Base-by-base conservation (phyloP, 1,140 invertebrate species). In the Neocloeon triangulifer region DNA sequence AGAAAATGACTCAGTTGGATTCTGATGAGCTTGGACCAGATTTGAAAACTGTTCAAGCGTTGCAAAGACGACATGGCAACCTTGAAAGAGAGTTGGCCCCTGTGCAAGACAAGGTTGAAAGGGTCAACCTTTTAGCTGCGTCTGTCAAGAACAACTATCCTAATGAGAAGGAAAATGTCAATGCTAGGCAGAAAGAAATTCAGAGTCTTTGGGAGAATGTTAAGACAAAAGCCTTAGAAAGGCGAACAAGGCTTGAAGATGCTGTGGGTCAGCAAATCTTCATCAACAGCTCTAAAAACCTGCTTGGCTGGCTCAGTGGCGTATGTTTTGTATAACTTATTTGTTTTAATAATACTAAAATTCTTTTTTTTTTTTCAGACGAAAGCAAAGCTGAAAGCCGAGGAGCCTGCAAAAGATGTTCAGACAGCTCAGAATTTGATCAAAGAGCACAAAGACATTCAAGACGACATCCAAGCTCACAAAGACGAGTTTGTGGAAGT, bases 191-290 rank as follows among this genome's bases (percentile, higher is more conserved):
- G 52, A 66, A 70, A 39, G 80, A 95, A 51, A 72, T 97, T 16
- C 66, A 76, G 39, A 64, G 72, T 35, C 59, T 91, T 40, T 96
- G 91, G 88, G 67, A 75, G 35, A 66, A 80, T 46, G 74, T 95
- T 2, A 59, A 79, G 50, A 69, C 66, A 3, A 85, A 86, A 45
- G 84, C 86, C 1, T 61, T 65, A 8, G 75, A 86, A 30, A 56
- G 85, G 14, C 60, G 80, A 36, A 66, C 67, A 1, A 52, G 80
- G 32, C 61, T 96, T 7, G 84, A 94, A 51, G 81, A 85, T 48
- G 82, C 86, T 9, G 84, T 95, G 7, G 89, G 89, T 1, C 73
- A 84, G 43, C 84, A 94, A 51, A 84, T 95, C 40, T 96, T 97
- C 50, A 79, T 79, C 43, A 84, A 81, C 44, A 74, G 66, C 42